These are phyloP conservation scores for Heliconius cydno DNA, from an alignment of 2,888 invertebrate genomes.

Conservation along the genomic window DNA sequence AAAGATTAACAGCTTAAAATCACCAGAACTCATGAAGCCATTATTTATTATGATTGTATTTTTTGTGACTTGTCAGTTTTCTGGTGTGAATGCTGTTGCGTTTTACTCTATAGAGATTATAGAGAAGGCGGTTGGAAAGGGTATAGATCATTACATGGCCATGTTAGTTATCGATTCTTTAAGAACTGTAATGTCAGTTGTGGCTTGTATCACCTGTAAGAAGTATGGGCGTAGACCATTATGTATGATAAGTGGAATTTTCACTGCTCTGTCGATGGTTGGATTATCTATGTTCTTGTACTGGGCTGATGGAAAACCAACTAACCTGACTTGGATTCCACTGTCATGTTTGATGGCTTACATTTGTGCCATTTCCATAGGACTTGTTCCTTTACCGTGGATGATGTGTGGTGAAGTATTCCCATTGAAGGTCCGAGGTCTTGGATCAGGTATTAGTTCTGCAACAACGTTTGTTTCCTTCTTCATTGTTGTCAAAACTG, in stretches of 20 bases:
- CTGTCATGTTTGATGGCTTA: conserved; percentile 82
- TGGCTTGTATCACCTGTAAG: conserved; percentile 85
- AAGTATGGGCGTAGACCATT: conserved; percentile 85
- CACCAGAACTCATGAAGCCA: conserved; percentile 83
- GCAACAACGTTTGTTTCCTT: conserved; percentile 86
- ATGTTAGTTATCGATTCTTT: conserved; percentile 86
- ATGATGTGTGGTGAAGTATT: conserved; percentile 90
- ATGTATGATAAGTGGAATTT: conserved; percentile 85
- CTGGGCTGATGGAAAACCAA: conserved; percentile 59
- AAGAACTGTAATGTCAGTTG: conserved; percentile 84
- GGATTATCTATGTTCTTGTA: conserved; percentile 79
- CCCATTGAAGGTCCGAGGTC: conserved; percentile 84
- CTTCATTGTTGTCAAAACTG: conserved; percentile 87
- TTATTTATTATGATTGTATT: conserved; percentile 85
- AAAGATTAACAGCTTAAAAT: conserved; percentile 65
- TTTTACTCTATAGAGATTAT: conserved; percentile 89
- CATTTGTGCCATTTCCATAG: conserved; percentile 84
- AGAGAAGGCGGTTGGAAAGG: conserved; percentile 81
- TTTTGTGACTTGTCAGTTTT: conserved; percentile 87
- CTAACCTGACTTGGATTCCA: conserved; percentile 77
- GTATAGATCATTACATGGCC: conserved; percentile 86
- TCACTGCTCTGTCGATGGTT: conserved; percentile 84
- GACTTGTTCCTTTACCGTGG: conserved; percentile 88
- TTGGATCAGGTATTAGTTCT: conserved; percentile 87
- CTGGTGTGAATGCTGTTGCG: conserved; percentile 88